Evolutionary conservation across 2,888 invertebrate genomes (phyloP), one percentile per base, ranked within the genome.

Genomic region (Tipula confusa): DNA sequence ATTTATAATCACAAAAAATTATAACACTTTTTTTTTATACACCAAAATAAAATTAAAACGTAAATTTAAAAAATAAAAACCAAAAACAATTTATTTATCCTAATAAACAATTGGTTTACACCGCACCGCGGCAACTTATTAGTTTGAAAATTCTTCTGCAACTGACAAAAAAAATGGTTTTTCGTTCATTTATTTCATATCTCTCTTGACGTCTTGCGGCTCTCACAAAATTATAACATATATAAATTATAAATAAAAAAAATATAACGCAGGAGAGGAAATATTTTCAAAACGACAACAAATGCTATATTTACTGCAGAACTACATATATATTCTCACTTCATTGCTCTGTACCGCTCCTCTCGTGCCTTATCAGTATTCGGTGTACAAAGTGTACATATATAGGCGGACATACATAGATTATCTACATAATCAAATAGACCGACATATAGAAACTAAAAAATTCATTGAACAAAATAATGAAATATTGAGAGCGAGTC

Each of bases 231-330:
- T 64, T n/a, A n/a, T n/a, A n/a, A n/a, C 64, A 64, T 64, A 64
- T 64, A 24, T 64, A 64, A 11, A 64, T 24, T 64, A 4, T 64
- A 64, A 24, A 24, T 64, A 64, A 11, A 64, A 64, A 24, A 4
- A 64, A 64, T 24, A 64, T 64, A 64, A 64, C 64, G 64, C 64
- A 64, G 64, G 64, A 64, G 64, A 64, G 64, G 2, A 64, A 64
- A 64, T 24, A 64, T 64, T 64, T 64, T 9, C 64, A 9, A 24
- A 64, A 43, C 43, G 43, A 43, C 4, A 43, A 43, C 43, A 64
- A 64, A 64, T 64, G 64, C 24, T 64, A 64, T 43, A 43, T 64
- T 64, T 24, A 64, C 64, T 64, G 64, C 64, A 64, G 64, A 64
- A 64, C 64, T 64, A 64, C 33, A 18, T 9, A 64, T n/a, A n/a